Percentiles rank a stretch among this genome's conserved stretches.
phyloP scores from a whole-genome alignment of 2,888 invertebrate species.

The Pogonocherus hispidulus region DNA sequence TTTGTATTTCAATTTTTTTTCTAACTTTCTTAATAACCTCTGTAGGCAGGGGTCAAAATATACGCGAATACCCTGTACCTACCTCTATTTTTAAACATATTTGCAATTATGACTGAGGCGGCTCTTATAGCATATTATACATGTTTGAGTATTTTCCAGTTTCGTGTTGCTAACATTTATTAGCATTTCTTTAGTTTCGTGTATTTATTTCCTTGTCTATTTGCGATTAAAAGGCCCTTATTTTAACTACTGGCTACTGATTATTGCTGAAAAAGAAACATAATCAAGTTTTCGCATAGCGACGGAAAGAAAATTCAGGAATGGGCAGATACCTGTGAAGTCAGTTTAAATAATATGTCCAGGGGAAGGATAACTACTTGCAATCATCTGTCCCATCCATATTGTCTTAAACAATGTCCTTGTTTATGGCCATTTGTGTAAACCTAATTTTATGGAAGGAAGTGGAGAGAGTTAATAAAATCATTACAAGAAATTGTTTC shows the following conservation, averaged over 20 bases:
- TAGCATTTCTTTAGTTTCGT: too few relatives aligned
- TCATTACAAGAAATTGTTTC: not conserved
- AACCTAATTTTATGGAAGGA: constrained; percentile 65
- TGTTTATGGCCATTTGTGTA: constrained; percentile 82
- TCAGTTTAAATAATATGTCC: constrained; percentile 80
- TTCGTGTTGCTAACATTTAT: constrained; percentile 59
- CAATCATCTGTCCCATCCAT: constrained; percentile 84
- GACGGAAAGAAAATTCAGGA: constrained; percentile 75
- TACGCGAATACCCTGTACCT: too few relatives aligned
- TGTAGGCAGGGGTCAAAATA: too few relatives aligned
- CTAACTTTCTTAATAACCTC: too few relatives aligned
- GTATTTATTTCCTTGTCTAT: constrained; percentile 64
- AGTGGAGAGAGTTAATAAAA: constrained; percentile 27
- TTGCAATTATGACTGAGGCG: constrained; percentile 68
- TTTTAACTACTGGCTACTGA: constrained; percentile 61
- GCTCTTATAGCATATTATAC: constrained; percentile 47
- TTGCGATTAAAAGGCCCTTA: constrained; percentile 62
- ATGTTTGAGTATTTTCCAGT: constrained; percentile 48
- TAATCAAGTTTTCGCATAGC: constrained; percentile 70
- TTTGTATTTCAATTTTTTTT: too few relatives aligned
- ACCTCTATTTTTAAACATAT: constrained; percentile 74
- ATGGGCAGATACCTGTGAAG: constrained; percentile 84
- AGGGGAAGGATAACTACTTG: constrained; percentile 83
- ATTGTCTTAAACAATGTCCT: constrained; percentile 81
- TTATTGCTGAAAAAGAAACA: constrained; percentile 59